Percentiles rank a stretch among this genome's conserved stretches.
Conservation (phyloP, 2,113 vertebrate genomes). For the Leucosticte australis region DNA sequence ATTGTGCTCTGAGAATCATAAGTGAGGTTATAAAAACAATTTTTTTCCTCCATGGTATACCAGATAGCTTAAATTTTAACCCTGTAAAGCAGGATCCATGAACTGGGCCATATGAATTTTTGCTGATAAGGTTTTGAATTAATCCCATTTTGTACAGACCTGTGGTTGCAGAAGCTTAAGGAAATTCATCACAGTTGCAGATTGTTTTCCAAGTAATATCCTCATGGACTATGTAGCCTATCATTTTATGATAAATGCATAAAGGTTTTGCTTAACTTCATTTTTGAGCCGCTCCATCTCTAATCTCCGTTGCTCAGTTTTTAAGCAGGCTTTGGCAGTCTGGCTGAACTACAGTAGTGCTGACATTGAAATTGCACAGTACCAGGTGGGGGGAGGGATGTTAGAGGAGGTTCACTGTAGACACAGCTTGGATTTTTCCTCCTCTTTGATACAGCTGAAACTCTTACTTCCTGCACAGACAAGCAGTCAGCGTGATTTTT, state of each 20-base stretch:
- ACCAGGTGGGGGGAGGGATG: neutral
- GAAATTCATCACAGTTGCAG: conserved; percentile 46
- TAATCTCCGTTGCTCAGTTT: neutral
- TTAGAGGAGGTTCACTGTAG: neutral
- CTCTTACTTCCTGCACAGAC: conserved; percentile 20
- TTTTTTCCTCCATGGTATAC: neutral
- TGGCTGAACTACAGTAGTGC: neutral
- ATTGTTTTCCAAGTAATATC: conserved; percentile 54
- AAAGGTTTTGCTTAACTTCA: conserved; percentile 50
- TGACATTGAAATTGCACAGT: neutral
- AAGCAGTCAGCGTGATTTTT: conserved; percentile 6
- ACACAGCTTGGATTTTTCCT: neutral
- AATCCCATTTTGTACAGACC: conserved; percentile 55
- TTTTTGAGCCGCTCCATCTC: conserved; percentile 12
- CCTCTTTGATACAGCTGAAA: neutral
- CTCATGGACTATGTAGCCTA: conserved; percentile 5
- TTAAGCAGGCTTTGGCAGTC: conserved; percentile 36
- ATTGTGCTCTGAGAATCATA: neutral
- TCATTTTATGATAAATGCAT: conserved; percentile 21
- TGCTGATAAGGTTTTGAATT: conserved; percentile 60
- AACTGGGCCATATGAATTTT: conserved; percentile 32
- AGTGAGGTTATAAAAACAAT: conserved; percentile 7
- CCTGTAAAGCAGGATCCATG: conserved; percentile 24
- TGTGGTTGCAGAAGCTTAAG: conserved; percentile 41
- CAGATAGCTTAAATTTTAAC: conserved; percentile 52